Conservation (phyloP, 2,797 vertebrate genomes). For the Melopsittacus undulatus region DNA sequence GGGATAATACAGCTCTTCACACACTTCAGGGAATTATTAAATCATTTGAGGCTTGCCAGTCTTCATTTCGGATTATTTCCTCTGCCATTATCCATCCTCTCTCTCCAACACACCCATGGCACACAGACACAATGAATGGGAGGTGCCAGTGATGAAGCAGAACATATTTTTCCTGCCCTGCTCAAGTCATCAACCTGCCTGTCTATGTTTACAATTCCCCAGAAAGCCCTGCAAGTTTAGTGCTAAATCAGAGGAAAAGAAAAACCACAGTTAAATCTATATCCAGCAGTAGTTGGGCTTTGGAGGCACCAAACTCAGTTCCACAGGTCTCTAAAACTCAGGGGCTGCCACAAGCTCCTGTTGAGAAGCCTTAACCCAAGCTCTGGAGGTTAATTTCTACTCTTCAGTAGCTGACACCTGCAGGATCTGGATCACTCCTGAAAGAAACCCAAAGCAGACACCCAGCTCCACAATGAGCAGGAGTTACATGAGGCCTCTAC, state of each 20-base stretch:
- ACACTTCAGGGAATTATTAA: constrained; percentile 32
- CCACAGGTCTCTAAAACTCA: neutral
- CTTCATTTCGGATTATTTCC: constrained; percentile 24
- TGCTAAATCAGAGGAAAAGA: neutral
- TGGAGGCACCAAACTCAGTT: neutral
- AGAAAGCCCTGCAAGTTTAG: neutral
- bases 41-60: neutral
- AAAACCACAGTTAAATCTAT: neutral
- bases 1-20: neutral
- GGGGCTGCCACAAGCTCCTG: neutral
- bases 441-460: neutral
- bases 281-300: neutral
- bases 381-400: neutral
- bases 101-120: neutral
- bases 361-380: rapidly evolving
- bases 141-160: neutral
- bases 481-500: neutral
- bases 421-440: neutral
- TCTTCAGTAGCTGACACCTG: neutral
- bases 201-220: neutral
- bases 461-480: neutral
- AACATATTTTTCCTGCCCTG: neutral
- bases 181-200: neutral
- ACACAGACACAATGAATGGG: neutral
- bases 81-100: neutral